Base-by-base conservation (phyloP, 2,888 invertebrate genomes). In the Idaea dimidiata region DNA sequence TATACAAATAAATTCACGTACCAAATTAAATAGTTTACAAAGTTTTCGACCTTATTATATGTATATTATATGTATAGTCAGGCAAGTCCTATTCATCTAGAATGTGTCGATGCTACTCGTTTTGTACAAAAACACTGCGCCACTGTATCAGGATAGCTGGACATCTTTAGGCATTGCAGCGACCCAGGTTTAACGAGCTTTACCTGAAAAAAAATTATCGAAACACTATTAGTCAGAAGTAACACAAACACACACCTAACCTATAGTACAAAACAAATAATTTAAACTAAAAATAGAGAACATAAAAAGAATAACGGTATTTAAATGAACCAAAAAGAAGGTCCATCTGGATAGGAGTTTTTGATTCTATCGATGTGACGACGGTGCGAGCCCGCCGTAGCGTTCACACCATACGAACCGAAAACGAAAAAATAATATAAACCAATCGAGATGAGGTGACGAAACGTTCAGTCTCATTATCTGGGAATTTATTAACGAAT, bases 401-500 rank as follows among this genome's bases (percentile, higher is more conserved):
- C 84, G 89, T 86, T 91, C 91, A 90, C 91, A 91, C 90, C 90
- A 89, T 88, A 83, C 83, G 82, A 85, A 84, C 82, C 85, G 74
- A 87, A 90, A 89, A 89, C 82, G 81, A 75, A 82, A 86, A 85
- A 66, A 85, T 87, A 88, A 83, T 81, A 82, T 81, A 86, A 87
- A 88, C 88, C 91, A 91, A 91, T 91, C 91, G 89, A 89, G 90
- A 86, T 83, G 91, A 92, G 91, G 91, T 92, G 91, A 92, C 91
- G 91, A 92, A 92, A 91, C 91, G 91, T 90, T 92, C 91, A 91
- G 91, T 90, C 91, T 91, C 91, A 91, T 92, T 91, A 92, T 92
- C 91, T 90, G 90, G 88, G 91, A 92, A 92, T 92, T 92, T 92
- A 92, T 92, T 92, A 92, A 92, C 91, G 91, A 92, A 91, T 91